Conservation (phyloP, 2,797 vertebrate species). For the Myotis vivesi region DNA sequence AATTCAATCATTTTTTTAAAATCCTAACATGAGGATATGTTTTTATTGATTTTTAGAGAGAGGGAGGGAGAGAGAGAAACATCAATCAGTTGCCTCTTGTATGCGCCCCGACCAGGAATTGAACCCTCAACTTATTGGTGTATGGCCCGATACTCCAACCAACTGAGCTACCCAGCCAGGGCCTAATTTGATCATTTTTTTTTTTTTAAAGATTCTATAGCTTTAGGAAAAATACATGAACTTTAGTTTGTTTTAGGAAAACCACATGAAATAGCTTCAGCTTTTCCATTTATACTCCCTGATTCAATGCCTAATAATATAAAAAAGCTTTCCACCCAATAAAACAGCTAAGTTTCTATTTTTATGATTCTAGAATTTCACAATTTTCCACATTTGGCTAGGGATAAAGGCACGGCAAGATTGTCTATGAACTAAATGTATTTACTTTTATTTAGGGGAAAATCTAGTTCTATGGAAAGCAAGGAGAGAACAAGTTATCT, state of each 20-base stretch:
- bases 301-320: not conserved
- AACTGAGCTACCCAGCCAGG: not conserved
- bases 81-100: not conserved
- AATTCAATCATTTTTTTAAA: conserved; percentile 9
- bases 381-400: not conserved
- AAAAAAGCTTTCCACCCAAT: not conserved
- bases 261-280: not conserved
- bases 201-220: conserved; percentile 37
- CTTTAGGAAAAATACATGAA: conserved; percentile 26
- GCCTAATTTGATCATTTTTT: conserved; percentile 8
- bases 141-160: not conserved
- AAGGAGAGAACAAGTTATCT: not conserved
- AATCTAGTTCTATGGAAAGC: not conserved
- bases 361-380: conserved; percentile 15
- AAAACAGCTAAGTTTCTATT: conserved; percentile 1
- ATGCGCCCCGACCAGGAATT: not conserved
- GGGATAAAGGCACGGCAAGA: conserved; percentile 7
- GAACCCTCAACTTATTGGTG: not conserved
- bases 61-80: not conserved
- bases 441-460: conserved; percentile 9
- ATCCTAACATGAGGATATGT: not conserved
- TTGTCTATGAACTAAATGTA: not conserved
- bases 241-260: not conserved
- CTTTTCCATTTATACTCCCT: not conserved
- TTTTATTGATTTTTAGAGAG: not conserved